Evolutionary conservation across 2,797 vertebrate species (phyloP).

Genomic region (Crocidura indochinensis): DNA sequence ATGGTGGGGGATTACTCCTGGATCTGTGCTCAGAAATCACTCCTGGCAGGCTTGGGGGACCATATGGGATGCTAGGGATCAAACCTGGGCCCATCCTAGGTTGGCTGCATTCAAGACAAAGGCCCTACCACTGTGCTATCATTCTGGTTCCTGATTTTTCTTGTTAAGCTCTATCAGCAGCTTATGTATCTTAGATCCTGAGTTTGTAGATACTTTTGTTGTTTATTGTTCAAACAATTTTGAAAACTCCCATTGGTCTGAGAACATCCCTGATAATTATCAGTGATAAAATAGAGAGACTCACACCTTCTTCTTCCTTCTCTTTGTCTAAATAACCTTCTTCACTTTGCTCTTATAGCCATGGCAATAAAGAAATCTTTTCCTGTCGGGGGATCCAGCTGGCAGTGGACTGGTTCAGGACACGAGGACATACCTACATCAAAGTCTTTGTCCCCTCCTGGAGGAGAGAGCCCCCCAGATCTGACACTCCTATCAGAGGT

Average conservation of each 20-base stretch:
- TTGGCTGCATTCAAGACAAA: no score
- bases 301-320: not conserved
- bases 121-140: no score
- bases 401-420: slow-evolving; percentile 96
- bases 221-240: slow-evolving; percentile 5
- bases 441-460: slow-evolving; percentile 97
- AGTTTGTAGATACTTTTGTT: no score
- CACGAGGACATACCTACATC: slow-evolving; percentile 94
- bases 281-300: not conserved
- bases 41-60: no score
- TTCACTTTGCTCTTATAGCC: slow-evolving; percentile 89
- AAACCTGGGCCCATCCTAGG: no score
- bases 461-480: slow-evolving; percentile 94
- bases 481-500: slow-evolving; percentile 95
- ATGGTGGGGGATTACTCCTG: no score
- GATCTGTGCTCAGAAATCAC: no score
- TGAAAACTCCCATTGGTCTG: not conserved
- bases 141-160: no score
- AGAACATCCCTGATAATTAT: not conserved
- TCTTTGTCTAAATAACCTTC: slow-evolving; percentile 8
- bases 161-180: no score
- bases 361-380: slow-evolving; percentile 96
- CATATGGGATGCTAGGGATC: no score
- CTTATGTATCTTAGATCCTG: no score
- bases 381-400: slow-evolving; percentile 96